phyloP scores from a whole-genome alignment of 2,888 invertebrate species.

The Xestobium rufovillosum region DNA sequence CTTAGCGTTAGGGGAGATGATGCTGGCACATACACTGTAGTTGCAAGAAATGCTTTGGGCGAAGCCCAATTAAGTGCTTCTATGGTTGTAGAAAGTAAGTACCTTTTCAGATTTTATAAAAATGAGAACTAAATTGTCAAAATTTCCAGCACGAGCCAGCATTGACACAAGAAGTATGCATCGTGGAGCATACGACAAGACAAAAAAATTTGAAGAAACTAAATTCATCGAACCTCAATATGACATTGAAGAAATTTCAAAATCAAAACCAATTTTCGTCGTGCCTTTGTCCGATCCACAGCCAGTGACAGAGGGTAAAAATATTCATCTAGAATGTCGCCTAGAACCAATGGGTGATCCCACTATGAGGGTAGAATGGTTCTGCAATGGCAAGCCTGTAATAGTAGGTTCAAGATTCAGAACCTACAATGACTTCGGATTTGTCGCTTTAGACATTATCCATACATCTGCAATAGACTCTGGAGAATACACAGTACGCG shows the following conservation, averaged over 20 bases:
- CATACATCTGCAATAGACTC: conserved; percentile 91
- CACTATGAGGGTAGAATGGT: conserved; percentile 93
- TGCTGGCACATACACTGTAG: conserved; percentile 86
- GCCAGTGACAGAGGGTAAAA: conserved; percentile 78
- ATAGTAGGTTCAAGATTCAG: conserved; percentile 88
- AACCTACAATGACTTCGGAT: conserved; percentile 95
- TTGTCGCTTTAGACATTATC: conserved; percentile 91
- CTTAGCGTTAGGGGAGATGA: conserved; percentile 88
- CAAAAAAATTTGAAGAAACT: conserved; percentile 75
- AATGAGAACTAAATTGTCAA: background rate
- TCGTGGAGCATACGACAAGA: conserved; percentile 77
- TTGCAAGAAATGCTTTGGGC: conserved; percentile 85
- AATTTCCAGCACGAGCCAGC: conserved; percentile 68
- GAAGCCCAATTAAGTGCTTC: conserved; percentile 76
- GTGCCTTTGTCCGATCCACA: conserved; percentile 83
- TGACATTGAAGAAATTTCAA: conserved; percentile 85
- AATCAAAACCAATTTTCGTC: conserved; percentile 90
- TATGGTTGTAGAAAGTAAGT: conserved; percentile 86
- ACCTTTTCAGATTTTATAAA: conserved; percentile 14
- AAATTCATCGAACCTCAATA: conserved; percentile 83
- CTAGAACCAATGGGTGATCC: conserved; percentile 94
- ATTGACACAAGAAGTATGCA: conserved; percentile 90
- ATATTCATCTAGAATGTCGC: conserved; percentile 85
- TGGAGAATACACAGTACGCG: conserved; percentile 90
- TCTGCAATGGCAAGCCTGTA: conserved; percentile 83